Evolutionary conservation across 2,113 vertebrate genomes (phyloP).

Genomic region (Podarcis cretensis): DNA sequence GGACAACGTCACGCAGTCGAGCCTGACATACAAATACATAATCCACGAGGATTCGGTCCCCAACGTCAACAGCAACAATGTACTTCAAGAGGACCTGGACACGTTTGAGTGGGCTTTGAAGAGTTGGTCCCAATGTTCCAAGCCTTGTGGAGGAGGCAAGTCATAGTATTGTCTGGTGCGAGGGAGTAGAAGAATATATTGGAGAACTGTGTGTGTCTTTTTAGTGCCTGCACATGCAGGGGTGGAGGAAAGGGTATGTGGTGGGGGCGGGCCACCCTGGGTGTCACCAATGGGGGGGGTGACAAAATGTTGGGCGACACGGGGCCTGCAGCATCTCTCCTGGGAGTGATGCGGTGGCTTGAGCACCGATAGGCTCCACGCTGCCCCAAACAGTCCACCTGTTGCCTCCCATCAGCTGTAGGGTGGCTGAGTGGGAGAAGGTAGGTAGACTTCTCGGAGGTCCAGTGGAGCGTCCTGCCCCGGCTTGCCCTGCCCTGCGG

Average conservation of each 20-base stretch:
- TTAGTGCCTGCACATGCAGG: not conserved
- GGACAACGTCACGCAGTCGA: conserved; percentile 91
- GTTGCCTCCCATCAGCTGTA: no score
- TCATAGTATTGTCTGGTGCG: not conserved
- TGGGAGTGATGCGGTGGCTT: no score
- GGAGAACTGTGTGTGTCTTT: not conserved
- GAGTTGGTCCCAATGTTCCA: conserved; percentile 96
- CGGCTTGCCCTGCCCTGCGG: rapidly evolving
- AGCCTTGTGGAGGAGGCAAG: conserved; percentile 92
- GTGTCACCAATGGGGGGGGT: no score
- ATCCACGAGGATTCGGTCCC: conserved; percentile 96
- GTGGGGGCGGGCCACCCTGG: no score
- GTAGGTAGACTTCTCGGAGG: no score
- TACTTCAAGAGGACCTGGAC: conserved; percentile 90
- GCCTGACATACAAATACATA: conserved; percentile 94
- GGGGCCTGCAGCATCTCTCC: no score
- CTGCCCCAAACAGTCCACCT: no score
- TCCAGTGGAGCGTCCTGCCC: no score
- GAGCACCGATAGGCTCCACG: no score
- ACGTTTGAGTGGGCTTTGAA: conserved; percentile 96
- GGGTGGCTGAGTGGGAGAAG: no score
- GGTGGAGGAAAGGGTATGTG: no score
- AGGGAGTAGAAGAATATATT: not conserved
- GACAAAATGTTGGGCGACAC: no score
- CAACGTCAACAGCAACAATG: conserved; percentile 92